Conservation (phyloP, 1,140 invertebrate species). For the Megathymus violae region DNA sequence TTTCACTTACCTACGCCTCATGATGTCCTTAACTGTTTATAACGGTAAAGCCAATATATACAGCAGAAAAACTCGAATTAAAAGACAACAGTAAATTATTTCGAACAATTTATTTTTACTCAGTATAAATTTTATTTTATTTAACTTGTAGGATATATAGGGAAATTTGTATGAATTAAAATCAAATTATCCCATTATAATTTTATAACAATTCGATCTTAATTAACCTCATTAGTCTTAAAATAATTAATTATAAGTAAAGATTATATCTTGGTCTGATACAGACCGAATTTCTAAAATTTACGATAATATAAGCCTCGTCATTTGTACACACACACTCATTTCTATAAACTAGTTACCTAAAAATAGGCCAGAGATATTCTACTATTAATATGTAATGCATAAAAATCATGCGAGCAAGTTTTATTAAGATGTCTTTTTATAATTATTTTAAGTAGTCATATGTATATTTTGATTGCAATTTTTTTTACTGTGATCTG, state of each 20-base stretch:
- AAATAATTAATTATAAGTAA: slow-evolving; percentile 8
- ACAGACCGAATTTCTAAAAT: slow-evolving; percentile 61
- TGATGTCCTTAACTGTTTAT: no score
- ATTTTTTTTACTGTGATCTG: no score
- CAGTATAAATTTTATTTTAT: slow-evolving; percentile 15
- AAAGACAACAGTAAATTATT: slow-evolving; percentile 32
- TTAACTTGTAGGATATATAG: slow-evolving; percentile 7
- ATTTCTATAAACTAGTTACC: slow-evolving; percentile 15
- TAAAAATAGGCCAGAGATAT: no score
- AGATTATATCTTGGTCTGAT: slow-evolving; percentile 59
- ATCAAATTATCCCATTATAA: not conserved
- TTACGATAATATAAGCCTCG: slow-evolving; percentile 45
- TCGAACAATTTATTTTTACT: slow-evolving; percentile 33
- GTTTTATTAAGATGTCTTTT: no score
- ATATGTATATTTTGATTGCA: no score
- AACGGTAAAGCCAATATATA: slow-evolving; percentile 1
- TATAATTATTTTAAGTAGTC: no score
- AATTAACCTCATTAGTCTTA: slow-evolving; percentile 7
- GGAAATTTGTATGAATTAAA: slow-evolving; percentile 1
- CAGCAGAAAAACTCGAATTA: slow-evolving; percentile 15
- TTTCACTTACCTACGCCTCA: no score
- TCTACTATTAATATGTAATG: no score
- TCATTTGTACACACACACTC: slow-evolving; percentile 46
- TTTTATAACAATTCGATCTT: slow-evolving; percentile 15
- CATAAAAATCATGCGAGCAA: no score